Percentiles rank a stretch among this genome's conserved stretches.
These are phyloP conservation scores for Phallusia fumigata DNA, from an alignment of 23 tunicate species.

Conservation along the genomic window DNA sequence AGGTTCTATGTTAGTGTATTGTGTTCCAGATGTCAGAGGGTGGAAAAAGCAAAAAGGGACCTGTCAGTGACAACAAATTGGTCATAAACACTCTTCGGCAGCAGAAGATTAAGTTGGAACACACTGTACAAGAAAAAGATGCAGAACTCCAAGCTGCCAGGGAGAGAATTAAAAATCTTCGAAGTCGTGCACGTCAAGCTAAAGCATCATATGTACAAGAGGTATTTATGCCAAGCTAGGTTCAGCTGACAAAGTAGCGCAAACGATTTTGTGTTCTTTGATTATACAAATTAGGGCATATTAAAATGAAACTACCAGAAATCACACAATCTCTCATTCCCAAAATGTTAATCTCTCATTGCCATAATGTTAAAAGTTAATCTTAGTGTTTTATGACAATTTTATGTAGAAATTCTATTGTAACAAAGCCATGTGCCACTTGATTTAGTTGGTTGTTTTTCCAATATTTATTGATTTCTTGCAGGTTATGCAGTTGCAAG, in stretches of 20 bases:
- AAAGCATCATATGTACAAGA: conserved; percentile 49
- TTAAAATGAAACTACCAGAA: too few relatives aligned
- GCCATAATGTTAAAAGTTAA: too few relatives aligned
- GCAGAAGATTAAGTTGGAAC: conserved; percentile 31
- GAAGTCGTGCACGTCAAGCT: conserved; percentile 30
- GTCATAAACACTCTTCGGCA: conserved; percentile 38
- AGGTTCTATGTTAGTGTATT: background rate
- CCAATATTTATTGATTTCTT: background rate
- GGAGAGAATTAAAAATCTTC: conserved; percentile 30
- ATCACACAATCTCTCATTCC: too few relatives aligned
- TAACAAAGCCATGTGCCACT: too few relatives aligned
- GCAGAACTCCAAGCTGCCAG: conserved; percentile 25
- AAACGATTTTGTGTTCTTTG: too few relatives aligned
- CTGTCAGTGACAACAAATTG: background rate
- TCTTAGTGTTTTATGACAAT: too few relatives aligned
- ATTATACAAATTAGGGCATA: too few relatives aligned
- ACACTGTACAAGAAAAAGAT: conserved; percentile 50
- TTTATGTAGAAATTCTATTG: too few relatives aligned
- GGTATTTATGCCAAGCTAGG: conserved; percentile 4
- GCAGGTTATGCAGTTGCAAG: conserved; percentile 43
- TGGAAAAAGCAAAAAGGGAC: background rate
- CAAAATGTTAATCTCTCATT: too few relatives aligned
- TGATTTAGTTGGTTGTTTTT: too few relatives aligned
- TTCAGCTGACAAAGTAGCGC: background rate
- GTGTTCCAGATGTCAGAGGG: background rate